Base-by-base conservation (phyloP, 2,113 vertebrate genomes). In the Pomatostomus ruficeps region DNA sequence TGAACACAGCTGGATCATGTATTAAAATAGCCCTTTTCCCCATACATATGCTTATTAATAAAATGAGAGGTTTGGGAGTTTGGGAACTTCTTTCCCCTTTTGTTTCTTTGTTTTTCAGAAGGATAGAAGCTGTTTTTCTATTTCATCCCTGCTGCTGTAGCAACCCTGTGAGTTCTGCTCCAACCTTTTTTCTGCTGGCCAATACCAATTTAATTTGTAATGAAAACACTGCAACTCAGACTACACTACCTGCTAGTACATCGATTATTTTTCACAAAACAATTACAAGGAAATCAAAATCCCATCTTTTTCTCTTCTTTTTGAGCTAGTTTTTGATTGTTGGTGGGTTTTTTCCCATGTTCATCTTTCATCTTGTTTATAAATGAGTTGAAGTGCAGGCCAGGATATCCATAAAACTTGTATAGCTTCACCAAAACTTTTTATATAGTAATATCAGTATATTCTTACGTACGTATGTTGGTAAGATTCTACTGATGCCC, bases 221-320 rank as follows among this genome's bases (percentile, higher is more conserved):
- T 48, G 86, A 91, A 95, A 94, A 92, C 48, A 74, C 10, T 48
- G 48, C 72, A 86, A 62, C 40, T 72, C 52, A 36, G 76, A 84
- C 76, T 67, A 57, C 18, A 74, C 38, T 43, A 59, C 48, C 59
- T 80, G 55, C 75, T 43, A 59, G 61, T n/a, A 72, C 29, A 94
- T 91, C 9, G 68, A 92, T 89, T 89, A 48, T n/a, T 89, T 88
- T 80, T 70, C 65, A 72, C 17, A n/a, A 65, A 84, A 62, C 61
- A 91, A 33, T 63, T 86, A 89, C 5, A 5, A 86, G 10, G 22
- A 91, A 95, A 93, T 84, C 28, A 96, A 92, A 94, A 86, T 72
- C 61, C 20, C 55, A 67, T 55, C 35, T 81, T 43, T 71, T 92
- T 63, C 31, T 66, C 46, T 71, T 17, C 28, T 72, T 90, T 88